Evolutionary conservation across 1,140 invertebrate genomes (phyloP).

Genomic region (Hesperophylax magnus): DNA sequence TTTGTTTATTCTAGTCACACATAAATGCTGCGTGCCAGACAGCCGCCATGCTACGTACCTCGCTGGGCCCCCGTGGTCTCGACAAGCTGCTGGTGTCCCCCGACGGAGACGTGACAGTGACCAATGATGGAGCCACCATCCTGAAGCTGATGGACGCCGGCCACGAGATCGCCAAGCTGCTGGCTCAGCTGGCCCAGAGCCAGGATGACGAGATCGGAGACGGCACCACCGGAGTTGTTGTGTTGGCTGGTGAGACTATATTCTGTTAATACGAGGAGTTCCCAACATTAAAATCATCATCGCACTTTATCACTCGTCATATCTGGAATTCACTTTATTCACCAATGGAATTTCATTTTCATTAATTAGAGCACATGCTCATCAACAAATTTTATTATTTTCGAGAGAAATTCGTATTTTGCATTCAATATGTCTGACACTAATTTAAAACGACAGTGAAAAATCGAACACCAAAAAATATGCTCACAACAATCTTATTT

Average conservation of each 20-base stretch:
- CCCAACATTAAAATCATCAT: too few relatives aligned
- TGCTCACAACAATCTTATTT: too few relatives aligned
- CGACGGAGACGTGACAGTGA: conserved; percentile 99
- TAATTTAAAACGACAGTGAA: too few relatives aligned
- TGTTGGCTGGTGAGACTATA: conserved; percentile 70
- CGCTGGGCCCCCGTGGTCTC: conserved; percentile 96
- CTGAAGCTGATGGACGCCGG: conserved; percentile 99
- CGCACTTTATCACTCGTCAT: too few relatives aligned
- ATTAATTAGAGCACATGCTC: too few relatives aligned
- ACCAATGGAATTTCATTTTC: too few relatives aligned
- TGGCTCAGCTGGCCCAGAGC: conserved; percentile 98
- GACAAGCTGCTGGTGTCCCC: conserved; percentile 97
- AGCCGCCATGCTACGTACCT: conserved; percentile 91
- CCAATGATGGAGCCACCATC: conserved; percentile 99
- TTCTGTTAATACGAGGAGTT: not conserved
- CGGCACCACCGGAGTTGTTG: conserved; percentile 99
- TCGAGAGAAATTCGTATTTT: too few relatives aligned
- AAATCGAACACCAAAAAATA: too few relatives aligned
- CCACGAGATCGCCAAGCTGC: conserved; percentile 97
- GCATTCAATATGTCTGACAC: too few relatives aligned
- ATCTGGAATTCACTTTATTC: too few relatives aligned
- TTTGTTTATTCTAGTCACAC: conserved; percentile 84
- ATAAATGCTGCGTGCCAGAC: conserved; percentile 96
- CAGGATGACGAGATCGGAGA: conserved; percentile 99
- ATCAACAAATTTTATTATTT: too few relatives aligned